These are phyloP conservation scores for Drosophila koepferae DNA, from an alignment of 2,888 invertebrate genomes.

Conservation along the genomic window DNA sequence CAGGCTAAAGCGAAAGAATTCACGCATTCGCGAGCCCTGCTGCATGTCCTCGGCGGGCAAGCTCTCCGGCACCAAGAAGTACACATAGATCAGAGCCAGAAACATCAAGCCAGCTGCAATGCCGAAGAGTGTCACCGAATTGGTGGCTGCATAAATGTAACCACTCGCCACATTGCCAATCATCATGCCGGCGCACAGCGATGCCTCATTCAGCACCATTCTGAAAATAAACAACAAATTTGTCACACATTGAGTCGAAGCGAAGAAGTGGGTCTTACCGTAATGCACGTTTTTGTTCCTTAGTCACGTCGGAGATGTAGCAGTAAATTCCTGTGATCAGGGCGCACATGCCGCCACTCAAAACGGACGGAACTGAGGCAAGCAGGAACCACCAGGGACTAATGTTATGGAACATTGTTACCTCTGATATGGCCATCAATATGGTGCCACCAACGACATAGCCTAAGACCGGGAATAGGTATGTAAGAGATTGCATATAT, in stretches of 20 bases:
- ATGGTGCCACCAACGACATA: slow-evolving; percentile 76
- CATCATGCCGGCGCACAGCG: slow-evolving; percentile 87
- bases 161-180: slow-evolving; percentile 88
- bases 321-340: slow-evolving; percentile 88
- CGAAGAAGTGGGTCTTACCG: slow-evolving; percentile 56
- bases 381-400: slow-evolving; percentile 86
- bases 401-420: slow-evolving; percentile 68
- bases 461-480: slow-evolving; percentile 54
- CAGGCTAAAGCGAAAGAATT: slow-evolving; percentile 83
- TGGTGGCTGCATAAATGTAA: slow-evolving; percentile 86
- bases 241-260: too few relatives aligned
- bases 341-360: slow-evolving; percentile 88
- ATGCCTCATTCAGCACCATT: slow-evolving; percentile 88
- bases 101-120: slow-evolving; percentile 73
- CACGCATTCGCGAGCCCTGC: slow-evolving; percentile 79
- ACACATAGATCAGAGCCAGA: slow-evolving; percentile 77
- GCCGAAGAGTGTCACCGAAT: slow-evolving; percentile 76
- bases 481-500: neutral
- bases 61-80: slow-evolving; percentile 83
- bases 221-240: slow-evolving; percentile 83
- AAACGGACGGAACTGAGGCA: slow-evolving; percentile 87
- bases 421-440: slow-evolving; percentile 68
- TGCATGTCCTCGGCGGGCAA: slow-evolving; percentile 74
- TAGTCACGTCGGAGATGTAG: slow-evolving; percentile 89
- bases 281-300: slow-evolving; percentile 85